Base-by-base conservation (phyloP, 2,113 vertebrate species). In the Istiophorus platypterus region DNA sequence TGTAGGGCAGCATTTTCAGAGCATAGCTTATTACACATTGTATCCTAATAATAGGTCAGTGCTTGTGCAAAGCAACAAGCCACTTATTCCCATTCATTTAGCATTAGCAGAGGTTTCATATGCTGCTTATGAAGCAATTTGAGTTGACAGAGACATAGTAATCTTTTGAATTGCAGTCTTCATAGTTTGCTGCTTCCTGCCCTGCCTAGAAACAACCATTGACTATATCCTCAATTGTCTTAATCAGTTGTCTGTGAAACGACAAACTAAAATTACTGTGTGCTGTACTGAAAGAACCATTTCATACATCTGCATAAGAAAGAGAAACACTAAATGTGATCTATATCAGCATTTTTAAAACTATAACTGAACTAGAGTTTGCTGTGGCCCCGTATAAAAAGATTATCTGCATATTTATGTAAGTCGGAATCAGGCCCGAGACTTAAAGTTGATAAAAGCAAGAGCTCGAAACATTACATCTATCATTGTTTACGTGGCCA, bases 1-100 rank as follows among this genome's bases (percentile, higher is more conserved):
- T 88, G 83, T 85, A 85, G 87, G 89, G 88, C 85, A 85, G 85
- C 80, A 76, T 87, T 92, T 89, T 78, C 80, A 76, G 75, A 72
- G 88, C 78, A 82, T 84, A 92, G 81, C 83, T 90, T 90, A 92
- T 89, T 84, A 73, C 85, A 83, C 88, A 88, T 89, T 91, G 93
- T 86, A 87, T 94, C 83, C 87, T 89, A 87, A 91, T 92, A 85
- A 90, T 66, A 85, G 87, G 85, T 86, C 77, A 76, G 83, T 56
- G 58, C 81, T 80, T 56, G 17, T 10, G 22, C 79, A 52, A 24
- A 63, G 67, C 67, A 64, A 31, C 86, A 85, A 52, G 62, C 71
- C 62, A 47, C 70, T 82, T 64, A 82, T 80, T 85, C 15, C 57
- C 65, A 77, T 80, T 87, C 54, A 76, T 74, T 85, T 68, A 62